A percentile compares a stretch with the other conserved stretches of the same genome.
phyloP scores from a whole-genome alignment of 2,113 vertebrate genomes.

The Lepus americanus region DNA sequence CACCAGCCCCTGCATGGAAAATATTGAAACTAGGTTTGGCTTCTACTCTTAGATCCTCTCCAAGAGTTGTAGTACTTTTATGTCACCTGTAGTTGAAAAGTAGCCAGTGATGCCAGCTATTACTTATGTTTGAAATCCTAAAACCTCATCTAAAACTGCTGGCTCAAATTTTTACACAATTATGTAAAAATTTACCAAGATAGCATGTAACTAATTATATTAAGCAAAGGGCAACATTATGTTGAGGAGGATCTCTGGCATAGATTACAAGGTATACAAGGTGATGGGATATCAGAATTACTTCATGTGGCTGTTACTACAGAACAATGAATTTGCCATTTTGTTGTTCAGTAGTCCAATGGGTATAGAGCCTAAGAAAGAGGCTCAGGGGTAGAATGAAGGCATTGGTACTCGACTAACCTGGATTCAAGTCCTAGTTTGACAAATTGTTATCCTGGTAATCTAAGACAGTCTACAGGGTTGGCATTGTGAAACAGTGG shows the following conservation, averaged over 20 bases:
- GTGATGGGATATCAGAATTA: neutral
- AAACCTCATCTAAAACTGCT: constrained; percentile 1
- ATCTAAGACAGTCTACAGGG: neutral
- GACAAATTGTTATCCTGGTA: neutral
- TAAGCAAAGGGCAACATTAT: neutral
- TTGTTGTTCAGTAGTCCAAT: neutral
- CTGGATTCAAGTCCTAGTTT: neutral
- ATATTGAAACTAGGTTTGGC: neutral
- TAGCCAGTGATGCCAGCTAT: neutral
- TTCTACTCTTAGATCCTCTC: constrained; percentile 36
- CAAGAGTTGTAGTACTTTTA: neutral
- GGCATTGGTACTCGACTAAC: neutral
- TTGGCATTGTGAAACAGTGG: no score
- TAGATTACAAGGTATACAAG: neutral
- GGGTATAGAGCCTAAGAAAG: neutral
- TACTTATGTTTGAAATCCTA: constrained; percentile 43
- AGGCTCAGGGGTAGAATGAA: neutral
- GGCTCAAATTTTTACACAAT: neutral
- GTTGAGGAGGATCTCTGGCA: neutral
- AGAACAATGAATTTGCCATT: neutral
- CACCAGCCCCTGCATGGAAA: no score
- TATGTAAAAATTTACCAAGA: neutral
- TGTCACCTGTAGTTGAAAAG: neutral
- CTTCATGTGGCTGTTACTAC: neutral
- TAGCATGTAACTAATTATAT: constrained; percentile 23